Base-by-base conservation (phyloP, 1,140 invertebrate genomes). In the Cylas formicarius region DNA sequence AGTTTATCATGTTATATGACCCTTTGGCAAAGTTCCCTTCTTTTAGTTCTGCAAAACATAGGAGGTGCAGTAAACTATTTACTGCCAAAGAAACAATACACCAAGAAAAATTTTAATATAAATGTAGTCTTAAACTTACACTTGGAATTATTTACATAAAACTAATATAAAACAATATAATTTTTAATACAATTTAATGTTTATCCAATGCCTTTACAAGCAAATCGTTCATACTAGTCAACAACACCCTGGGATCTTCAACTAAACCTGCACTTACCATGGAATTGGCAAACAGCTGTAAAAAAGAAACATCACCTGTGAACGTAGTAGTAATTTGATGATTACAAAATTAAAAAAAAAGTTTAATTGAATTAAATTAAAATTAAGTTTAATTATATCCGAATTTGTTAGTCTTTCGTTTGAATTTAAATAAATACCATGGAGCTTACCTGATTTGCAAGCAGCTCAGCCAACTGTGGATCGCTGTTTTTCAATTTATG, bases 191-290 rank as follows among this genome's bases (percentile, higher is more conserved):
- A n/a, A 14, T 2, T 64, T 72, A 86, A 68, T 83, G 75, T 68
- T 86, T 86, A 54, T 92, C 86, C 45, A 97, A 71, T 9, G 86
- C 85, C 67, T 85, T 77, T 1, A 79, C 76, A 24, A 98, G 66
- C 16, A 98, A 71, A 55, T 88, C 80, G 67, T 96, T 97, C 67
- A 97, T 82, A 22, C 84, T 79, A 7, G 76, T 77, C 6, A 97
- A 70, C 36, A 96, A 71, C 48, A 80, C 78, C 48, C 90, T 73
- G 0, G 94, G 86, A 72, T 97, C 93, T 62, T 94, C 86, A 1
- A 94, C 76, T n/a, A 98, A 71, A 7, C 94, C 94, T 29, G 94
- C 93, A 14, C 83, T 82, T 4, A 97, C 85, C 89, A 97, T 91
- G 1, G 92, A 89, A 70, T 95, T 94, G 28, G 82, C 81, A 63